These are phyloP conservation scores for Anas flavirostris DNA, from an alignment of 2,797 vertebrate species.

Conservation along the genomic window DNA sequence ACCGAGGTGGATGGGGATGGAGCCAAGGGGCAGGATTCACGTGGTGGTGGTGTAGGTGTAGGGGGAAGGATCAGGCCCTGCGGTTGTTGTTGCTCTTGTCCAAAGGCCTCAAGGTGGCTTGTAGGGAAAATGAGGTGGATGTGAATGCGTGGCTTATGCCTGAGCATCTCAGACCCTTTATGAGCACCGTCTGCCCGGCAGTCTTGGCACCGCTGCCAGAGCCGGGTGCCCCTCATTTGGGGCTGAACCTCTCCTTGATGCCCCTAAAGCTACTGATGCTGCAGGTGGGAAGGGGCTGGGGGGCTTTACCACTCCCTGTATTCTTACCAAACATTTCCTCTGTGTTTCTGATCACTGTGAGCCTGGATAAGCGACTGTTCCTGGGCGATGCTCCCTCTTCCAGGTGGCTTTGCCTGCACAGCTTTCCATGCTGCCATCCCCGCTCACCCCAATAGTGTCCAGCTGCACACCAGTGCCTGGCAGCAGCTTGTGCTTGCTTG, in stretches of 20 bases:
- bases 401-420: not conserved
- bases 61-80: not conserved
- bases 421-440: not conserved
- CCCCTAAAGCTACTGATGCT: rapidly evolving
- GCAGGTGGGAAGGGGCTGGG: not conserved
- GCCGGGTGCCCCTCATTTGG: rapidly evolving
- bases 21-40: too few relatives aligned
- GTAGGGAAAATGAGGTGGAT: not conserved
- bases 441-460: not conserved
- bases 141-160: not conserved
- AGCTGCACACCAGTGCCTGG: not conserved
- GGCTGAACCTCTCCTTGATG: not conserved
- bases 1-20: rapidly evolving
- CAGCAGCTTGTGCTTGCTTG: too few relatives aligned
- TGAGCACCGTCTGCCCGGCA: rapidly evolving
- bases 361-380: too few relatives aligned
- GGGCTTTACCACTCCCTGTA: not conserved
- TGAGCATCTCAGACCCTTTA: not conserved
- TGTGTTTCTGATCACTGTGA: not conserved
- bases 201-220: not conserved
- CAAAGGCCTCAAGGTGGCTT: not conserved
- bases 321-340: not conserved
- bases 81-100: not conserved
- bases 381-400: not conserved
- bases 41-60: not conserved